Percentiles rank a stretch among this genome's conserved stretches.
phyloP scores from a whole-genome alignment of 1,140 invertebrate genomes.

The Drosophila watanabei region DNA sequence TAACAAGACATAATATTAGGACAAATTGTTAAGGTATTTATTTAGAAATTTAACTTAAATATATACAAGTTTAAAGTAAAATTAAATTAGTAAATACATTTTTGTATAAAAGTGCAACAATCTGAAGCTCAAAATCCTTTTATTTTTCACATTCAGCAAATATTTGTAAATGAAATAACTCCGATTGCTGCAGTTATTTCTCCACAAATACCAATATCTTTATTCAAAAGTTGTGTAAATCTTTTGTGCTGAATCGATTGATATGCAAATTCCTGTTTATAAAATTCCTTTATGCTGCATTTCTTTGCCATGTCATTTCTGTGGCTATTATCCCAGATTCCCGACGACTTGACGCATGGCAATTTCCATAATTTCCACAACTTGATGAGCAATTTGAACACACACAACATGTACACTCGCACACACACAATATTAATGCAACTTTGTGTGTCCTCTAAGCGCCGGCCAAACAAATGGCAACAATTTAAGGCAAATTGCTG shows the following conservation, averaged over 20 bases:
- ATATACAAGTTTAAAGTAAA: neutral
- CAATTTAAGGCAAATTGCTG: constrained; percentile 79
- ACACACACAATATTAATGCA: constrained; percentile 57
- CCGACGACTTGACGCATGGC: constrained; percentile 31
- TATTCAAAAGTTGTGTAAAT: constrained; percentile 9
- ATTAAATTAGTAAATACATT: too few relatives aligned
- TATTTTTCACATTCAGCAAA: neutral
- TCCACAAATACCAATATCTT: constrained; percentile 5
- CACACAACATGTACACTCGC: constrained; percentile 26
- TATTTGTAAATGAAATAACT: constrained; percentile 12
- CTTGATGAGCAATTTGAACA: constrained; percentile 62
- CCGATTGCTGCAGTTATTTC: neutral
- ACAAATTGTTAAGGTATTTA: neutral
- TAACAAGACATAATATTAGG: neutral
- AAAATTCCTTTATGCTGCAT: constrained; percentile 23
- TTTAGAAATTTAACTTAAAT: neutral
- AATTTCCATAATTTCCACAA: constrained; percentile 77
- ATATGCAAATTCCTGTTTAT: constrained; percentile 20
- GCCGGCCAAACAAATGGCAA: constrained; percentile 75
- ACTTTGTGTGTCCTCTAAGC: constrained; percentile 51
- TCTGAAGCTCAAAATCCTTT: neutral
- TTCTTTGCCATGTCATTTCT: constrained; percentile 35
- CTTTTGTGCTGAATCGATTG: constrained; percentile 24
- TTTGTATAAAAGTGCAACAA: too few relatives aligned
- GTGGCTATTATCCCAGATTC: constrained; percentile 45